Conservation (phyloP, 92 coral and sea anemone species). For the Chrysogorgia sp. region DNA sequence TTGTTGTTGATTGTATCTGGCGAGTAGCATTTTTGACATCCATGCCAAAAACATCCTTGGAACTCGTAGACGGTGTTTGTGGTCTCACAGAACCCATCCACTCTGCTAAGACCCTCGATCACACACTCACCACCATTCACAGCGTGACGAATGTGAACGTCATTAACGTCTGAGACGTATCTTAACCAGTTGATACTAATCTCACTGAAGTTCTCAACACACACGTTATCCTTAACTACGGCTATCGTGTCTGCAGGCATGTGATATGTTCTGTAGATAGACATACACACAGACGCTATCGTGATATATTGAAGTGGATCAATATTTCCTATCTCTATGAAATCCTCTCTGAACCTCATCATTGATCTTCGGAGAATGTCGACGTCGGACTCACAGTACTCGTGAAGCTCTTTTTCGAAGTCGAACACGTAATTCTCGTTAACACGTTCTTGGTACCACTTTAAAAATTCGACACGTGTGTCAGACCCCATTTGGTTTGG, state of each 20-base stretch:
- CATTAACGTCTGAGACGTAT: too few species aligned
- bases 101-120: too few species aligned
- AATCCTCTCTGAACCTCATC: not conserved
- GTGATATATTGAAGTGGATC: conserved; percentile 26
- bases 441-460: conserved; percentile 27
- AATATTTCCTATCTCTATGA: not conserved
- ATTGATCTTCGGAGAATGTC: not conserved
- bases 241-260: conserved; percentile 41
- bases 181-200: too few species aligned
- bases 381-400: conserved; percentile 15
- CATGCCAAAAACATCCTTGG: too few species aligned
- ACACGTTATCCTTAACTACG: conserved; percentile 44
- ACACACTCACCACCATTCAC: too few species aligned
- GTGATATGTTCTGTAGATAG: conserved; percentile 33
- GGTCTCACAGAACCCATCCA: too few species aligned
- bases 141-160: too few species aligned
- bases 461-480: not conserved
- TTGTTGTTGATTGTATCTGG: too few species aligned
- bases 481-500: not conserved
- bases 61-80: too few species aligned
- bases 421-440: conserved; percentile 8
- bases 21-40: too few species aligned
- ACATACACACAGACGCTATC: conserved; percentile 39
- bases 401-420: conserved; percentile 1
- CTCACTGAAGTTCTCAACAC: too few species aligned